Base-by-base conservation (phyloP, 2,113 vertebrate genomes). In the Ciconia maguari region DNA sequence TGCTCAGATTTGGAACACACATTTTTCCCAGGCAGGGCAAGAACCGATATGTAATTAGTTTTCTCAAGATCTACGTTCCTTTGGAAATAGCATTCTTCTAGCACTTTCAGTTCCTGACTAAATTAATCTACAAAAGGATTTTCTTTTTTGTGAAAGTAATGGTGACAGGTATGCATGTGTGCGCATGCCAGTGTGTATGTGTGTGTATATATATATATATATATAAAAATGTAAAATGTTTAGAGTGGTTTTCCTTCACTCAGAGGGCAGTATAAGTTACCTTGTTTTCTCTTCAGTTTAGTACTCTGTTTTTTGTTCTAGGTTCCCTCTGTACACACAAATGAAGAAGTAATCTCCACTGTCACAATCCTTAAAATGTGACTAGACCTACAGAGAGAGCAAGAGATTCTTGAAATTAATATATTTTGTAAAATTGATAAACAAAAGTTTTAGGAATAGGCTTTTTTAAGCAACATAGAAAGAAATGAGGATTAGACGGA, bases 201-300 rank as follows among this genome's bases (percentile, higher is more conserved):
- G 1, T 25, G 2, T 68, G 29, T 38, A n/a, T n/a, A n/a, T n/a
- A 12, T 19, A 4, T 52, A 16, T 10, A 7, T 7, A 9, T 9
- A 20, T 38, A 22, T 7, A 34, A 1, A 48, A 27, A 42, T 16
- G 22, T 49, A 38, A 78, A 65, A 29, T 30, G 15, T 75, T 92
- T 66, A n/a, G 20, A 57, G 41, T 69, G 38, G 8, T 15, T 64
- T 88, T 71, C 66, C 42, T 86, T 87, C 29, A 17, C 41, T 61
- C 26, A 41, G 24, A 44, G 13, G 13, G n/a, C 42, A 64, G 32
- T 72, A 72, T 9, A 46, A 64, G 11, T 65, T 66, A 48, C 29
- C 13, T 77, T 38, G 29, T 52, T 89, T 72, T 58, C 61, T 58
- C 25, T 46, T 83, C 42, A 46, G 19, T 72, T 81, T 41, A n/a